Evolutionary conservation across 2,797 vertebrate species (phyloP), one percentile per base, ranked within the genome.

Genomic region (Hippoglossus hippoglossus): DNA sequence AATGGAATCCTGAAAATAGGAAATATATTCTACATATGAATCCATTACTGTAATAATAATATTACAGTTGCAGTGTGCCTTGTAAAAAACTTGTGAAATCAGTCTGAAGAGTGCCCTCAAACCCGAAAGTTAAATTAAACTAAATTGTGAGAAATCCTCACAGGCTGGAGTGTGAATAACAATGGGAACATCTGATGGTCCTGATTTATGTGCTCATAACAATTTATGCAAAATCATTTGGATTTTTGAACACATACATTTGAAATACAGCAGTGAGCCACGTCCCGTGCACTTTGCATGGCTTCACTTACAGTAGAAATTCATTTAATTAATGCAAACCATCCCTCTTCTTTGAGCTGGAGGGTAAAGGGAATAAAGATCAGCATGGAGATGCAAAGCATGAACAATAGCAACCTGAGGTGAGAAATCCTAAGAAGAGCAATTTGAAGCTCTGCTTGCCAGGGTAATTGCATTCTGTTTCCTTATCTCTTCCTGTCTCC

Each of bases 381-480:
- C 81, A 72, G 82, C 81, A 80, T 84, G 79, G 84, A 94, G 90
- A 92, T 91, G 89, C 77, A 90, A 87, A 87, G 83, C 81, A 85
- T 85, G 88, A 91, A 92, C 91, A 92, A 92, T 82, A 79, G 88
- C 59, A 87, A 87, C 81, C 85, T 52, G 84, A 89, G 89, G 91
- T 89, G 89, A 92, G 87, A 90, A 92, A 92, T 86, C 84, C 87
- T 77, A 80, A 89, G 86, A 92, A 82, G 85, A 87, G 86, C 89
- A 91, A 92, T 93, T 90, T 92, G 87, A 92, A 89, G 89, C 90
- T 90, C 89, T 90, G 90, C 93, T 92, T 93, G 91, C 88, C 77
- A 79, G 83, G 81, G 84, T 94, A 94, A 94, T 93, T 94, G 92
- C 90, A 92, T 93, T 94, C 87, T 71, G 75, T 91, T 94, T 92